Evolutionary conservation across 2,113 vertebrate genomes (phyloP).

Genomic region (Dendrocopos noguchii): DNA sequence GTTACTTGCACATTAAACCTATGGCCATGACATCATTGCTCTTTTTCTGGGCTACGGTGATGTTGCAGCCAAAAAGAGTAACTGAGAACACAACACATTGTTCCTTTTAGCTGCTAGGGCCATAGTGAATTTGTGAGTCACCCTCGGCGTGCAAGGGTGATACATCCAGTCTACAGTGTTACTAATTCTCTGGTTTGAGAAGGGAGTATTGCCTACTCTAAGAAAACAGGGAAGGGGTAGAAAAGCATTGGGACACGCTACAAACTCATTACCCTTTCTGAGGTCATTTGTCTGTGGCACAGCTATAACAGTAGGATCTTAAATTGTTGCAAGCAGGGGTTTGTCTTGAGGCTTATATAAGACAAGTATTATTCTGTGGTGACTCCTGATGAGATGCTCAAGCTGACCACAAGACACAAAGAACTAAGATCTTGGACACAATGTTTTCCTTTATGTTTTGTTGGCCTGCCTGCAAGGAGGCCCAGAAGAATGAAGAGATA

Average conservation of each 20-base stretch:
- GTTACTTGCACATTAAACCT: constrained; percentile 9
- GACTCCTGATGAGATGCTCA: neutral
- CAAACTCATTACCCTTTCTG: neutral
- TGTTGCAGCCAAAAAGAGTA: neutral
- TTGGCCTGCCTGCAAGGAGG: neutral
- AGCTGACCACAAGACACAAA: neutral
- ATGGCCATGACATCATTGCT: constrained; percentile 36
- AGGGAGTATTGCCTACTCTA: neutral
- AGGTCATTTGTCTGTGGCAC: neutral
- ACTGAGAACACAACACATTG: neutral
- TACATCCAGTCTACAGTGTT: neutral
- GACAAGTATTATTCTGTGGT: neutral
- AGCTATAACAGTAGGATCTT: neutral
- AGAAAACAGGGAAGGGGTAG: neutral
- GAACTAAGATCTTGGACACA: neutral
- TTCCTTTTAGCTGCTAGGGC: neutral
- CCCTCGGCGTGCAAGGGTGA: neutral
- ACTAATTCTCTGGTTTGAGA: neutral
- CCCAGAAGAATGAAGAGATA: neutral
- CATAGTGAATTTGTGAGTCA: constrained; percentile 27
- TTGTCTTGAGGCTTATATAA: neutral
- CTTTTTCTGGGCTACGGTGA: neutral
- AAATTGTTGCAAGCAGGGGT: neutral
- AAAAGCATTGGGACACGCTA: neutral
- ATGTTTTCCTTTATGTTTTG: neutral